These are phyloP conservation scores for Athalia rosae DNA, from an alignment of 2,888 invertebrate species.

Conservation along the genomic window DNA sequence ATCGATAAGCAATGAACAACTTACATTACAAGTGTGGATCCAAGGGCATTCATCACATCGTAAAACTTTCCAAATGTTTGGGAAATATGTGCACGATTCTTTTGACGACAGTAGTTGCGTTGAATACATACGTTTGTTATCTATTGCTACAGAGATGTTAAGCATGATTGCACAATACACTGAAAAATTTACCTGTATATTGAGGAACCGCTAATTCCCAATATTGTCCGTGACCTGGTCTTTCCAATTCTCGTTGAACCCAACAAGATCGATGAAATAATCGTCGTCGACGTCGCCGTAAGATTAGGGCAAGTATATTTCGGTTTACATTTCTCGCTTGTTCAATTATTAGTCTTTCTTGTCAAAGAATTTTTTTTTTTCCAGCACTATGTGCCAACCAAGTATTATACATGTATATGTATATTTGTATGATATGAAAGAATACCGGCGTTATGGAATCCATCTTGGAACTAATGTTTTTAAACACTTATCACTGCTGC, in stretches of 20 bases:
- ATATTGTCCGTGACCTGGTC: neutral
- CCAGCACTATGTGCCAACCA: neutral
- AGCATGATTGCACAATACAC: neutral
- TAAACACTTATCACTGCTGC: too few species aligned
- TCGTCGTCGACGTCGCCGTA: neutral
- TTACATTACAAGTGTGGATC: neutral
- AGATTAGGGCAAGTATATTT: neutral
- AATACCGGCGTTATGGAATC: neutral
- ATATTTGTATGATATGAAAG: neutral
- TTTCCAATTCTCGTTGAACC: conserved; percentile 2
- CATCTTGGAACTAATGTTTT: neutral
- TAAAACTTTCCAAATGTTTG: too few species aligned
- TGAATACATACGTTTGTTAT: neutral
- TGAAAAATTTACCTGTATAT: neutral
- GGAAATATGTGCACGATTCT: too few species aligned
- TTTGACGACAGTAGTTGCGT: too few species aligned
- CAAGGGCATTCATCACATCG: too few species aligned
- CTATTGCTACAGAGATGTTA: neutral
- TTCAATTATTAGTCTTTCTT: neutral
- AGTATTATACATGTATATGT: too few species aligned
- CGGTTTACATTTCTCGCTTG: neutral
- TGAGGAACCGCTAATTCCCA: neutral
- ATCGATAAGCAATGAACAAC: neutral
- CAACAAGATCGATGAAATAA: neutral
- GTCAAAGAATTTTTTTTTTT: neutral